A percentile compares a stretch with the other conserved stretches of the same genome.
These are phyloP conservation scores for Brachypterus glaber DNA, from an alignment of 2,888 invertebrate species.

Conservation along the genomic window DNA sequence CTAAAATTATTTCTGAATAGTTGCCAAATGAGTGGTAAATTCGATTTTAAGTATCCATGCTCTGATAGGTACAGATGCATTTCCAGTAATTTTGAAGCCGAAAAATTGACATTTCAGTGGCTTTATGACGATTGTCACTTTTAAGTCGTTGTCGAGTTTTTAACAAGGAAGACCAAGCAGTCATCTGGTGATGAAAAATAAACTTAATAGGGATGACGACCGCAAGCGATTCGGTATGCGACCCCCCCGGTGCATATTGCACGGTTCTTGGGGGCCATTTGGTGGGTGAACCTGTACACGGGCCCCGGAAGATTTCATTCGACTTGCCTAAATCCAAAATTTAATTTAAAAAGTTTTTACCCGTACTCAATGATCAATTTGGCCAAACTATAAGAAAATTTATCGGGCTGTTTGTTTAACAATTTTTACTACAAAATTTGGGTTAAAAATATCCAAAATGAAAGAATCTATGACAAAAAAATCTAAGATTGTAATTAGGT, in stretches of 20 bases:
- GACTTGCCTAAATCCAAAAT: no score
- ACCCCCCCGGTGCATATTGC: conserved; percentile 34
- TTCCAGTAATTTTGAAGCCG: conserved; percentile 42
- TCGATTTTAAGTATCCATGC: conserved; percentile 40
- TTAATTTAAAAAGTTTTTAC: no score
- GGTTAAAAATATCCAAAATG: no score
- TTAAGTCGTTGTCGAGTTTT: conserved; percentile 39
- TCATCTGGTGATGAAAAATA: conserved; percentile 40
- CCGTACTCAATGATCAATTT: no score
- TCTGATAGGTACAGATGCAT: conserved; percentile 35
- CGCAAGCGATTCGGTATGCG: conserved; percentile 16
- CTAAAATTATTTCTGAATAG: conserved; percentile 37
- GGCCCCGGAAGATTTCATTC: no score
- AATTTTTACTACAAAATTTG: no score
- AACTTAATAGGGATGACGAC: conserved; percentile 37
- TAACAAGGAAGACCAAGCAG: conserved; percentile 41
- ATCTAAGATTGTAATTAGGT: no score
- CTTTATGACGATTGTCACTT: conserved; percentile 32
- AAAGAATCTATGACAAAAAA: no score
- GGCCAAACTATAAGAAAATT: no score
- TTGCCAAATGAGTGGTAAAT: conserved; percentile 41
- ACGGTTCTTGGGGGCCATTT: conserved; percentile 29
- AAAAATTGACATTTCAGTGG: conserved; percentile 36
- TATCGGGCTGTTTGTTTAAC: no score
- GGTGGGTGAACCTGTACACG: conserved; percentile 19